Evolutionary conservation across 2,797 vertebrate species (phyloP), one percentile per base, ranked within the genome.

Genomic region (Corythornis leucogaster): DNA sequence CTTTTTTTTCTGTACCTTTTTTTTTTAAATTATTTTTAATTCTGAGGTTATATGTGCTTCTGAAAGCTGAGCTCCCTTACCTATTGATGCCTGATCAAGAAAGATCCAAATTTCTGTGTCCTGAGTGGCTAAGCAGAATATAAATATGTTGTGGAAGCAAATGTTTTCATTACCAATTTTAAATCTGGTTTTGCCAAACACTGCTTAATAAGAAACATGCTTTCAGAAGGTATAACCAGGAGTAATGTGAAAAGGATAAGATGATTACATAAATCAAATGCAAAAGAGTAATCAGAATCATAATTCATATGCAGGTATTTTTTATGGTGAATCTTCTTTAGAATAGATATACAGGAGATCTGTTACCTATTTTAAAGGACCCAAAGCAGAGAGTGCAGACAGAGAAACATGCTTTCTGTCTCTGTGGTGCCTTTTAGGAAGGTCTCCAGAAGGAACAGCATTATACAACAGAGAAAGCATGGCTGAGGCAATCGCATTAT

Each of bases 131-230:
- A 16, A 90, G 58, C 40, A 70, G 84, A 85, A 83, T 90, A 88
- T 68, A 89, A 82, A 80, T 93, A 87, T 33, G 40, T 81, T 92
- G 35, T 79, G 66, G 63, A 84, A 80, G 61, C 57, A 91, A 93
- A 90, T 76, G 75, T 90, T 90, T 78, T 91, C 93, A 93, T 95
- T 90, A 91, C 51, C 78, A 59, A 93, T 90, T 94, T 94, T 51
- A 90, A 95, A 93, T 71, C 76, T 73, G 71, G 70, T 90, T 96
- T 92, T 93, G 68, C 62, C 76, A 92, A 94, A 91, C 84, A 68
- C 45, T 50, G 46, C 55, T 83, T 81, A 58, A 62, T 88, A 67
- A 25, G 54, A 94, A 95, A 78, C 40, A 61, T 62, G 30, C 28
- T 90, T 70, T 85, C 48, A 55, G 61, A 83, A 92, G 30, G 79